Evolutionary conservation across 1,140 invertebrate species (phyloP).

Genomic region (Battus philenor): DNA sequence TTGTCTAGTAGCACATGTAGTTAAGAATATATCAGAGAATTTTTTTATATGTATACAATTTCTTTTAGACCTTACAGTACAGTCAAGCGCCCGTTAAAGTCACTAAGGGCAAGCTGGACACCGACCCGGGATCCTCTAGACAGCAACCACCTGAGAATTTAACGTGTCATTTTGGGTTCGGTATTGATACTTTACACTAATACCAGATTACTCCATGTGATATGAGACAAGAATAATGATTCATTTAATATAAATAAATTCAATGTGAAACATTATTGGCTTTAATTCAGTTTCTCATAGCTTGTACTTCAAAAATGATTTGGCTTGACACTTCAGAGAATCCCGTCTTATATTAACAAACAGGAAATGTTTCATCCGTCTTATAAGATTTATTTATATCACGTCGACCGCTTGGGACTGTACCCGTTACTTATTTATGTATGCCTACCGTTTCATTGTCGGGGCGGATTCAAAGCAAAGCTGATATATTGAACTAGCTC

Average conservation of each 20-base stretch:
- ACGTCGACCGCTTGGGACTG: not conserved
- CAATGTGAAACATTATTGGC: too few relatives aligned
- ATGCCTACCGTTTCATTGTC: too few relatives aligned
- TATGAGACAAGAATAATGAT: too few relatives aligned
- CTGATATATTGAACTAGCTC: too few relatives aligned
- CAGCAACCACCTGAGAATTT: conserved; percentile 53
- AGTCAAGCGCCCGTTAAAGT: conserved; percentile 35
- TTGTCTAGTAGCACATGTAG: too few relatives aligned
- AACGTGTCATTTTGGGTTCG: conserved; percentile 62
- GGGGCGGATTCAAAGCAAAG: too few relatives aligned
- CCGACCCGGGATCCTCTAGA: conserved; percentile 35
- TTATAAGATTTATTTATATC: not conserved
- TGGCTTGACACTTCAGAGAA: not conserved
- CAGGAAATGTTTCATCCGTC: not conserved
- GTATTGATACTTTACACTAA: conserved; percentile 46
- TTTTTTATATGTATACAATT: too few relatives aligned
- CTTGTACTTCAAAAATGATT: not conserved
- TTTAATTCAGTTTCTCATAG: too few relatives aligned
- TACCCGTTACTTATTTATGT: too few relatives aligned
- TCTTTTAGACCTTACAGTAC: conserved; percentile 52
- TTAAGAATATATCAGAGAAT: too few relatives aligned
- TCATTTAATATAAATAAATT: too few relatives aligned
- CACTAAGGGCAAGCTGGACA: conserved; percentile 47
- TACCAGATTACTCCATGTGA: too few relatives aligned
- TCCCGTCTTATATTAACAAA: not conserved